Evolutionary conservation across 2,888 invertebrate species (phyloP).

Genomic region (Sminthurinus aureus): DNA sequence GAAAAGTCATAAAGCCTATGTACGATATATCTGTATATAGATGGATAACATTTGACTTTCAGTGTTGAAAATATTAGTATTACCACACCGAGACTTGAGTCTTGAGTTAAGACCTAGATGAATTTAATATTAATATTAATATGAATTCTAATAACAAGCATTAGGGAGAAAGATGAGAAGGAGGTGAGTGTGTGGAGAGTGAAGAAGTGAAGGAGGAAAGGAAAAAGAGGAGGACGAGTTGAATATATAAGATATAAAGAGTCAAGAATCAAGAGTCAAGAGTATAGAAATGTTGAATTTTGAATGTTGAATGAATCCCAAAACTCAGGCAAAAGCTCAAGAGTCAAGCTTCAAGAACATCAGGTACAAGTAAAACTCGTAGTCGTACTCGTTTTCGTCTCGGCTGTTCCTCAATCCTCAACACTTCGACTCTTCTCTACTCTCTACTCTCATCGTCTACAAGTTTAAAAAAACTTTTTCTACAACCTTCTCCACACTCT

Average conservation of each 20-base stretch:
- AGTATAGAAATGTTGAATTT: neutral
- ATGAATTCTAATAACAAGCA: neutral
- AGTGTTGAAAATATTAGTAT: neutral
- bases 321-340: constrained; percentile 3
- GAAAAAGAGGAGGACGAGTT: neutral
- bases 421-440: neutral
- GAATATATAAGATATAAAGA: neutral
- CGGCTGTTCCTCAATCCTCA: neutral
- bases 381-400: too few relatives aligned
- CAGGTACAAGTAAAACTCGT: neutral
- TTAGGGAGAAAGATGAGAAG: neutral
- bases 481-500: too few relatives aligned
- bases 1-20: neutral
- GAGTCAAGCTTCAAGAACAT: neutral
- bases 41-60: neutral
- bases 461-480: neutral
- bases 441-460: neutral
- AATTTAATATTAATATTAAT: neutral
- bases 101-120: neutral
- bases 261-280: neutral
- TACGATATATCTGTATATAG: neutral
- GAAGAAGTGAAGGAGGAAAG: neutral
- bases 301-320: neutral
- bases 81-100: neutral
- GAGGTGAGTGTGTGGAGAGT: neutral